Conservation (phyloP, 2,888 invertebrate species). For the Chymomyza procnemis region DNA sequence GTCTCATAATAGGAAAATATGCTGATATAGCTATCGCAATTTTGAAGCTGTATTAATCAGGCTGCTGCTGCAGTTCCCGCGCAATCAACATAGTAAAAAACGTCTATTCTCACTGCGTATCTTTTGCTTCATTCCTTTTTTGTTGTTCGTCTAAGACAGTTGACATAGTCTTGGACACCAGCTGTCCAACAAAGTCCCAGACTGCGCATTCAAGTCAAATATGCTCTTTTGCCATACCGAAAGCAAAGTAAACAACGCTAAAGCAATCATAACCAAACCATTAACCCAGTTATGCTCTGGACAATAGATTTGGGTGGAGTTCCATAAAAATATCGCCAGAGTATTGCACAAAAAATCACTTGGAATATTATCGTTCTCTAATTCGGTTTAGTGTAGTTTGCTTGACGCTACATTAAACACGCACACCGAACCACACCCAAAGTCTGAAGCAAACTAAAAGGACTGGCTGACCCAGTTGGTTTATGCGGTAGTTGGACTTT, state of each 20-base stretch:
- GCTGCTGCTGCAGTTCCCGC: too few relatives aligned
- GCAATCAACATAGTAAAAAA: too few relatives aligned
- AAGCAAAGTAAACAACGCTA: slow-evolving; percentile 40
- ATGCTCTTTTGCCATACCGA: slow-evolving; percentile 35
- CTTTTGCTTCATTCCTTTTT: not conserved
- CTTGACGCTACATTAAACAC: slow-evolving; percentile 11
- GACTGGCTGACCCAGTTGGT: not conserved
- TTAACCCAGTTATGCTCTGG: slow-evolving; percentile 52
- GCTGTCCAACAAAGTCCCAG: slow-evolving; percentile 32
- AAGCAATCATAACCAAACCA: slow-evolving; percentile 53
- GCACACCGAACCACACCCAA: not conserved
- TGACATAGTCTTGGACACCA: not conserved
- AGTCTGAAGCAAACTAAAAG: not conserved
- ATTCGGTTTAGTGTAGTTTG: slow-evolving; percentile 8
- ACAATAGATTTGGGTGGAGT: slow-evolving; percentile 1
- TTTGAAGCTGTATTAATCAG: too few relatives aligned
- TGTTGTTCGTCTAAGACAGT: not conserved
- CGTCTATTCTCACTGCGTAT: too few relatives aligned
- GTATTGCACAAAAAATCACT: slow-evolving; percentile 27
- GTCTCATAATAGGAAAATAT: too few relatives aligned
- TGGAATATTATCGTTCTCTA: slow-evolving; percentile 21
- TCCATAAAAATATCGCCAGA: not conserved
- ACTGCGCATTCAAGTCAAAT: slow-evolving; percentile 37
- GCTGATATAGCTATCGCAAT: too few relatives aligned
- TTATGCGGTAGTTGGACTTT: not conserved